phyloP scores from a whole-genome alignment of 2,888 invertebrate genomes.

The Melanotus villosus region DNA sequence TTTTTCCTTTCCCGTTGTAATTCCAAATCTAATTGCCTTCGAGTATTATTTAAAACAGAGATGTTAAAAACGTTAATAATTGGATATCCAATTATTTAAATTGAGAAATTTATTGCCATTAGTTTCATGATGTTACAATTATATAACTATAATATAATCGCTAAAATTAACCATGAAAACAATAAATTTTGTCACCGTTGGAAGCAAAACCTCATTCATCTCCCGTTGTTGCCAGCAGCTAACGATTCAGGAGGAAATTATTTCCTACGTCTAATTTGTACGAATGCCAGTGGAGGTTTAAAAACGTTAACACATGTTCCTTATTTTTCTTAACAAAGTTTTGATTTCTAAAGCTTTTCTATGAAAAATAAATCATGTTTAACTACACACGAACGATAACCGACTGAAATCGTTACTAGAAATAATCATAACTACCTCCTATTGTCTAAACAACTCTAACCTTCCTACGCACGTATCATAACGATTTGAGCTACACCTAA shows the following conservation, averaged over 20 bases:
- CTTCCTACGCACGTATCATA: too few species aligned
- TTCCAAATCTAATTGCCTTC: too few species aligned
- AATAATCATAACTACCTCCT: too few species aligned
- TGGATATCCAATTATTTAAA: slow-evolving; percentile 7
- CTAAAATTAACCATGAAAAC: slow-evolving; percentile 38
- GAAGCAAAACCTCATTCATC: slow-evolving; percentile 32
- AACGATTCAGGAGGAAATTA: slow-evolving; percentile 22
- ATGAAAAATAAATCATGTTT: too few species aligned
- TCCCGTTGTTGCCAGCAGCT: slow-evolving; percentile 8
- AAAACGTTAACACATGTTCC: too few species aligned
- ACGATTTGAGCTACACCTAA: slow-evolving; percentile 11
- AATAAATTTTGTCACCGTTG: slow-evolving; percentile 47
- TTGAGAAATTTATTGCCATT: slow-evolving; percentile 13
- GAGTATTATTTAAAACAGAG: too few species aligned
- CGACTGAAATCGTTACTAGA: too few species aligned
- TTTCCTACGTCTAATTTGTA: background rate
- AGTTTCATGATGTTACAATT: background rate
- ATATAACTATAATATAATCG: slow-evolving; percentile 26
- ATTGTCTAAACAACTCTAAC: too few species aligned
- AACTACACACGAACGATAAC: too few species aligned
- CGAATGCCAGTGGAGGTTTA: background rate
- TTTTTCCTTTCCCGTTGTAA: too few species aligned
- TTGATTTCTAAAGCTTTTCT: too few species aligned
- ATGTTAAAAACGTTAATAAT: background rate
- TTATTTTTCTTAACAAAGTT: too few species aligned